Percentiles rank a stretch among this genome's conserved stretches.
Evolutionary conservation across 2,113 vertebrate species (phyloP).

Genomic region (Microtus montanus): DNA sequence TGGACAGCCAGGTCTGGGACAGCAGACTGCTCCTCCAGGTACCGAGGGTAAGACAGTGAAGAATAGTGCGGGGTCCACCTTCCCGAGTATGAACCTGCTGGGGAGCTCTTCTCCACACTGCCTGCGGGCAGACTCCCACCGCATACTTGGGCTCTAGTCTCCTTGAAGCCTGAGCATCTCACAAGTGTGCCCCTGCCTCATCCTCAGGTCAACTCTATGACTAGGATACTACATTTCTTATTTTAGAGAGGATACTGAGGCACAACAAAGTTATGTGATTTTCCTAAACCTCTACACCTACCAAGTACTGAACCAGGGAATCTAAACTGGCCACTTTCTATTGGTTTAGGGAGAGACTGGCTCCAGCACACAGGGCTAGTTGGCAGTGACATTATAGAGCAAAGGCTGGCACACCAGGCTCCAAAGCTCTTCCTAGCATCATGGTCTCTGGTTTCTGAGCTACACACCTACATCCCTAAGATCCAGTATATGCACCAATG

Average conservation of each 20-base stretch:
- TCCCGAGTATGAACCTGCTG: background rate
- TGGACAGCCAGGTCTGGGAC: background rate
- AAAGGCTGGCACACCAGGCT: background rate
- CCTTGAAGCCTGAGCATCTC: background rate
- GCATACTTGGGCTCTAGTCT: background rate
- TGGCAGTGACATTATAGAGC: background rate
- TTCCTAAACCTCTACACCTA: constrained; percentile 24
- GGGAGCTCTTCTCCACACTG: background rate
- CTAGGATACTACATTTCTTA: background rate
- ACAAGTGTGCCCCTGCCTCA: background rate
- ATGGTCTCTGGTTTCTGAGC: background rate
- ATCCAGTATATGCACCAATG: background rate
- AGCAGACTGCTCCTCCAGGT: background rate
- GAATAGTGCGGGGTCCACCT: background rate
- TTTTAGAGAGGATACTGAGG: constrained; percentile 4
- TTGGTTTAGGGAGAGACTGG: background rate
- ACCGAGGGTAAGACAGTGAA: background rate
- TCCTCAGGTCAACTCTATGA: constrained; percentile 11
- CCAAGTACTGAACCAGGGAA: background rate
- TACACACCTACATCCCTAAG: background rate
- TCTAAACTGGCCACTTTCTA: background rate
- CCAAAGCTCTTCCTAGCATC: constrained; percentile 13
- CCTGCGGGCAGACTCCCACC: background rate
- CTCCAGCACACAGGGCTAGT: constrained; percentile 17
- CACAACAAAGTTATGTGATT: constrained; percentile 36